Evolutionary conservation across 2,113 vertebrate species (phyloP).

Genomic region (Nannospalax galili): DNA sequence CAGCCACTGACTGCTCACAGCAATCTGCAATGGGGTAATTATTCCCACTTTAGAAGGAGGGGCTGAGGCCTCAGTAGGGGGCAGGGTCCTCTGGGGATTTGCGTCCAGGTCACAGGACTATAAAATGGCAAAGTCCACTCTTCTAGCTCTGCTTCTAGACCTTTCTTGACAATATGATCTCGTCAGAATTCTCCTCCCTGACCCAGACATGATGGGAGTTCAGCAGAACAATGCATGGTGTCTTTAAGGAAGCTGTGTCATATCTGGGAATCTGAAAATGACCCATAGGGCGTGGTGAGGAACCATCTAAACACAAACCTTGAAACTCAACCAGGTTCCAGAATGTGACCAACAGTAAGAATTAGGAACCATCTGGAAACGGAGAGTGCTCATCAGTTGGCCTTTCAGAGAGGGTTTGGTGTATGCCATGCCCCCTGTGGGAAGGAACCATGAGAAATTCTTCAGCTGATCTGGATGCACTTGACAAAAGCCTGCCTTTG

Average conservation of each 20-base stretch:
- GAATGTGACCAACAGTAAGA: not conserved
- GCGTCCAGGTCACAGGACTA: not conserved
- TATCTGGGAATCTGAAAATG: not conserved
- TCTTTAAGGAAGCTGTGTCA: not conserved
- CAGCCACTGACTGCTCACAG: not conserved
- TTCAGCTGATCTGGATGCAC: not conserved
- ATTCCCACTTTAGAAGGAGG: not conserved
- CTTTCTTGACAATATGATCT: not conserved
- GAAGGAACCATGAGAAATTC: not conserved
- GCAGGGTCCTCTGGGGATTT: not conserved
- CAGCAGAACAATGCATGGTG: accelerated
- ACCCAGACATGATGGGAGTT: not conserved
- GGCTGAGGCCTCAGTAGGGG: not conserved
- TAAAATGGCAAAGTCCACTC: accelerated
- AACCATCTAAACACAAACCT: not conserved
- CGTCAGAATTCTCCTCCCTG: not conserved
- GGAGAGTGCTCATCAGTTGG: not conserved
- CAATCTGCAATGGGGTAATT: accelerated
- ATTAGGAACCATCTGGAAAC: not conserved
- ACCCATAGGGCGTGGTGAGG: accelerated
- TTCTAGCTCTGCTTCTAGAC: accelerated
- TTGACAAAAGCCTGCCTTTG: not conserved
- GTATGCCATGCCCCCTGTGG: not conserved
- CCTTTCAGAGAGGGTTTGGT: not conserved
- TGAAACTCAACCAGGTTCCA: not conserved